Evolutionary conservation across 1,140 invertebrate genomes (phyloP), one percentile per base, ranked within the genome.

Genomic region (Aphaenogaster ashmeadi): DNA sequence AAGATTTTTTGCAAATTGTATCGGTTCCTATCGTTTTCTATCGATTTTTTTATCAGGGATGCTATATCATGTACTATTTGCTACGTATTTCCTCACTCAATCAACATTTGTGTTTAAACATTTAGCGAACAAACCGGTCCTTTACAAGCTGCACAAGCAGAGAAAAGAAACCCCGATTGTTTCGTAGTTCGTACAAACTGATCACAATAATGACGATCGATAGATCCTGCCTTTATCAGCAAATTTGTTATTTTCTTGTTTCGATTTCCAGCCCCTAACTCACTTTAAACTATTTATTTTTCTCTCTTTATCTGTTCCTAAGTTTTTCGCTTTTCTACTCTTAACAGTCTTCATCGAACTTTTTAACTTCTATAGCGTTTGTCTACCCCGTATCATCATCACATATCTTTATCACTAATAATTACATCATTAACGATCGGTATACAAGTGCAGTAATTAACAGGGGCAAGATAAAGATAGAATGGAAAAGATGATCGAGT

Each of bases 81-180:
- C 33, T 54, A 18, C 36, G n/a, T 50, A 0, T 50, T 2, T 71
- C 15, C n/a, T 27, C 5, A 21, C 62, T 41, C 21, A n/a, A 27
- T 71, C 36, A 50, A 66, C 33, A 54, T 54, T n/a, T 27, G 15
- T 36, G n/a, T 44, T 44, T 38, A 67, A 74, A 60, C 58, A 75
- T 75, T 84, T 75, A 47, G 44, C 80, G 80, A 84, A 84, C 13
- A 36, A 60, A 74, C 6, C 54, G 41, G 13, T 74, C 41, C 41
- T 38, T 47, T 47, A 47, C 54, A 56, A n/a, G 13, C 27, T 74
- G 18, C 44, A 56, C 67, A 54, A 83, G 38, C 52, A 13, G 38
- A 21, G 21, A 74, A 71, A 72, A 47, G 50, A 72, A 47, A 15
- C 15, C 13, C 62, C 56, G 33, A 72, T 83, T 44, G 56, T 60